Conservation (phyloP, 2,113 vertebrate species). For the Orcinus orca region DNA sequence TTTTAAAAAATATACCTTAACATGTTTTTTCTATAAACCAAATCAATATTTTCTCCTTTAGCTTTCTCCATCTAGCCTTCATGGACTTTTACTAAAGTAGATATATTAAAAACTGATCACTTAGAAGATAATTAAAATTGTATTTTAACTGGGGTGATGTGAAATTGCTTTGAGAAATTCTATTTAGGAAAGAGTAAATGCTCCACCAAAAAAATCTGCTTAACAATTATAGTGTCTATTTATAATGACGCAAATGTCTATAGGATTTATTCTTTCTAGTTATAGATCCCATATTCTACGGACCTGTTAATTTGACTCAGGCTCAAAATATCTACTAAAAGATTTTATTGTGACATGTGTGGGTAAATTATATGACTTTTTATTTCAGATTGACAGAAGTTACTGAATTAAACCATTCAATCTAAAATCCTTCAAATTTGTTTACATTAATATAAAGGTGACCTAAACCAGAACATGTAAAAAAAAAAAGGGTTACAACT, state of each 20-base stretch:
- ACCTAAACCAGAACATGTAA: neutral
- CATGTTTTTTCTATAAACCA: neutral
- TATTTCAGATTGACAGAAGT: slow-evolving; percentile 9
- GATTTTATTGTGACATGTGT: neutral
- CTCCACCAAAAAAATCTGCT: neutral
- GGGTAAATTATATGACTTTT: neutral
- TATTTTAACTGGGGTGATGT: neutral
- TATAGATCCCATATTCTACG: neutral
- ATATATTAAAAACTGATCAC: slow-evolving; percentile 18
- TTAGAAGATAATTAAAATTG: slow-evolving; percentile 7
- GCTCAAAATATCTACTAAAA: slow-evolving; percentile 23
- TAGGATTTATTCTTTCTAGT: neutral
- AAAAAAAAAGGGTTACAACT: neutral
- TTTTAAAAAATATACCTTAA: neutral
- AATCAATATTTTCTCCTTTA: neutral
- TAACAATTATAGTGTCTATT: neutral
- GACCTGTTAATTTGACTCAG: neutral
- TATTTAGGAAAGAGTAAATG: slow-evolving; percentile 25
- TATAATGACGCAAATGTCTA: slow-evolving; percentile 8
- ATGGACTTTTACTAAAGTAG: neutral
- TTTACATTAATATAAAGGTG: neutral
- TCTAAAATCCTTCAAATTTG: neutral
- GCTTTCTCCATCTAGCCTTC: neutral
- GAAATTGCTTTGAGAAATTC: slow-evolving; percentile 3
- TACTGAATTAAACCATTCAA: slow-evolving; percentile 16